Conservation (phyloP, 2,888 invertebrate genomes). For the Calliphora vomitoria region DNA sequence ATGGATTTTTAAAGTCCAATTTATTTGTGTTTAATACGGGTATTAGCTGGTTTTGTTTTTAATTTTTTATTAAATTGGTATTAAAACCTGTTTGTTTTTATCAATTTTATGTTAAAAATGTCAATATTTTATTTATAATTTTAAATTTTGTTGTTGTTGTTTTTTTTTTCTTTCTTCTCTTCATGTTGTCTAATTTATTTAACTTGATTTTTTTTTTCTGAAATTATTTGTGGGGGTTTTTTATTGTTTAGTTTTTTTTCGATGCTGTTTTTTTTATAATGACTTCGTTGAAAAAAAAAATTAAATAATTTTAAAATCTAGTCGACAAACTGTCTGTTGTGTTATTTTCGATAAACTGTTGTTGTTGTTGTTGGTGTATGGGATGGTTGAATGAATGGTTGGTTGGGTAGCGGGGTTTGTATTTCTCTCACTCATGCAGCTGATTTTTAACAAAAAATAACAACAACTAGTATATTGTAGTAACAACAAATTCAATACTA, state of each 20-base stretch:
- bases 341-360: conserved; percentile 34
- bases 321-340: conserved; percentile 72
- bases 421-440: conserved; percentile 46
- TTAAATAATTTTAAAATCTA: conserved; percentile 50
- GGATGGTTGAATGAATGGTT: conserved; percentile 23
- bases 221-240: conserved; percentile 34
- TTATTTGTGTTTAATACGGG: conserved; percentile 21
- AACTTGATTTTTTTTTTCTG: conserved; percentile 26
- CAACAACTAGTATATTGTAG: background rate
- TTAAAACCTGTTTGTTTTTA: conserved; percentile 33
- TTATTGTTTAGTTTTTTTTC: conserved; percentile 37
- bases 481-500: conserved; percentile 6
- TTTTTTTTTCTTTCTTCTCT: background rate
- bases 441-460: background rate
- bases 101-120: conserved; percentile 60
- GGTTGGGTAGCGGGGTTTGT: conserved; percentile 24
- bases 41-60: background rate
- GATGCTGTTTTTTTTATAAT: conserved; percentile 24
- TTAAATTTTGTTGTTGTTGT: conserved; percentile 5
- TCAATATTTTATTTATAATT: conserved; percentile 60
- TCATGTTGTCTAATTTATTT: conserved; percentile 19
- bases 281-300: conserved; percentile 49
- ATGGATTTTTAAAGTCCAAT: conserved; percentile 2
- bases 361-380: conserved; percentile 17
- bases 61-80: background rate